These are phyloP conservation scores for Acanthococcus lagerstroemiae DNA, from an alignment of 2,888 invertebrate species.

Conservation along the genomic window DNA sequence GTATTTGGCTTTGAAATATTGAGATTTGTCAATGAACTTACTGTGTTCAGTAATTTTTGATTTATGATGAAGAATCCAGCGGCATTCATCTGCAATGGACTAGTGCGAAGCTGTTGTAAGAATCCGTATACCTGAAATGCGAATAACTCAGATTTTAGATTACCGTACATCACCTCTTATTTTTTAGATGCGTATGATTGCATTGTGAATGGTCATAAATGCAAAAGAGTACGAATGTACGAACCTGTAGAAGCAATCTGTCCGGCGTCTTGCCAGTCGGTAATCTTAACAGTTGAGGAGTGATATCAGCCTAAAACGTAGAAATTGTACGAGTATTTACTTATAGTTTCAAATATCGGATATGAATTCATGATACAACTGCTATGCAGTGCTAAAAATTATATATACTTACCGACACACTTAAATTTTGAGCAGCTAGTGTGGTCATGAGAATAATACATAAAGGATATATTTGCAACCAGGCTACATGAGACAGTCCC, in stretches of 20 bases:
- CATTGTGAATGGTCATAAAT: too few species aligned
- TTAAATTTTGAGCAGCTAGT: not conserved
- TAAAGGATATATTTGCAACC: not conserved
- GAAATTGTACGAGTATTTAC: not conserved
- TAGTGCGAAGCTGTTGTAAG: slow-evolving; percentile 2
- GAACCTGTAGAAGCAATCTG: slow-evolving; percentile 1
- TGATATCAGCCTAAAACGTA: not conserved
- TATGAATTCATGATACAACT: not conserved
- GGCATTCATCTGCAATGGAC: not conserved
- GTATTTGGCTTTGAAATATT: too few species aligned
- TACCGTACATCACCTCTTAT: not conserved
- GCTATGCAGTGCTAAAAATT: too few species aligned
- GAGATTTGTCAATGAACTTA: too few species aligned
- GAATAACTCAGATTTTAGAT: too few species aligned
- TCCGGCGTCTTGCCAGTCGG: not conserved
- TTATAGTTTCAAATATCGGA: not conserved
- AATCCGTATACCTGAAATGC: slow-evolving; percentile 6
- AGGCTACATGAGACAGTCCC: not conserved
- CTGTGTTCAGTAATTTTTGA: slow-evolving; percentile 2
- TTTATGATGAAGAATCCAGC: slow-evolving; percentile 3
- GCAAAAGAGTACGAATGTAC: not conserved
- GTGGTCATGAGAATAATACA: not conserved
- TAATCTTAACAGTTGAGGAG: not conserved
- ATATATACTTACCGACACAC: slow-evolving; percentile 6
- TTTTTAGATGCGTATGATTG: not conserved